A percentile compares a stretch with the other conserved stretches of the same genome.
phyloP scores from a whole-genome alignment of 1,140 invertebrate genomes.

The Drosophila ohnishii region DNA sequence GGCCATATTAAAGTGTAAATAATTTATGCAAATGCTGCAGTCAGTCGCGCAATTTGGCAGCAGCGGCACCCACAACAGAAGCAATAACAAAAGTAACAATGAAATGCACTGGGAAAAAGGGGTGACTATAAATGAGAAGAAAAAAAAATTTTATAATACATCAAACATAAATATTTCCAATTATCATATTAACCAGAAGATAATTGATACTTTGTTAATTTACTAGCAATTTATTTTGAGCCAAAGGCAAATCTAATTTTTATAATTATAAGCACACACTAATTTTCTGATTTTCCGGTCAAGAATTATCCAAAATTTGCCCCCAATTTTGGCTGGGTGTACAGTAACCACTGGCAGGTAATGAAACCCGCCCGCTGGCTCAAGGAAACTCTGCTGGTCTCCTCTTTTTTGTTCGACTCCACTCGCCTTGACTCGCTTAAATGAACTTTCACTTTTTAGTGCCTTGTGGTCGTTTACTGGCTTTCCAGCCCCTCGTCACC shows the following conservation, averaged over 20 bases:
- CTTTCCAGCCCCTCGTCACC: slow-evolving; percentile 8
- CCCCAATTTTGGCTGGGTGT: slow-evolving; percentile 3
- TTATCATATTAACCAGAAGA: neutral
- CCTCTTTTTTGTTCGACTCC: slow-evolving; percentile 45
- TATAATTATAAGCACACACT: neutral
- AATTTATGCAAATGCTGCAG: slow-evolving; percentile 80
- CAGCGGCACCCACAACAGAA: slow-evolving; percentile 61
- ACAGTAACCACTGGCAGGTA: slow-evolving; percentile 68
- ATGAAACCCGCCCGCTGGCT: slow-evolving; percentile 79
- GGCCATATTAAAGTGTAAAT: slow-evolving; percentile 81
- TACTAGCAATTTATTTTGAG: neutral
- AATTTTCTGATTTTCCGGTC: neutral
- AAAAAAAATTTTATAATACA: neutral
- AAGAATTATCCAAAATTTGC: slow-evolving; percentile 1
- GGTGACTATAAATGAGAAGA: no score
- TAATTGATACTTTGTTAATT: neutral
- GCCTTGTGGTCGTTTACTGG: slow-evolving; percentile 52
- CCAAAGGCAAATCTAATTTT: neutral
- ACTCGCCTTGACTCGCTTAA: slow-evolving; percentile 77
- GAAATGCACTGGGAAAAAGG: slow-evolving; percentile 10
- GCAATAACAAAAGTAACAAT: slow-evolving; percentile 26
- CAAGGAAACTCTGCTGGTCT: slow-evolving; percentile 70
- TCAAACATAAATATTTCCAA: neutral
- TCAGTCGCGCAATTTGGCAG: slow-evolving; percentile 73
- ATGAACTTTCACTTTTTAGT: slow-evolving; percentile 82